phyloP scores from a whole-genome alignment of 2,888 invertebrate genomes.

The Eristalis tenax region DNA sequence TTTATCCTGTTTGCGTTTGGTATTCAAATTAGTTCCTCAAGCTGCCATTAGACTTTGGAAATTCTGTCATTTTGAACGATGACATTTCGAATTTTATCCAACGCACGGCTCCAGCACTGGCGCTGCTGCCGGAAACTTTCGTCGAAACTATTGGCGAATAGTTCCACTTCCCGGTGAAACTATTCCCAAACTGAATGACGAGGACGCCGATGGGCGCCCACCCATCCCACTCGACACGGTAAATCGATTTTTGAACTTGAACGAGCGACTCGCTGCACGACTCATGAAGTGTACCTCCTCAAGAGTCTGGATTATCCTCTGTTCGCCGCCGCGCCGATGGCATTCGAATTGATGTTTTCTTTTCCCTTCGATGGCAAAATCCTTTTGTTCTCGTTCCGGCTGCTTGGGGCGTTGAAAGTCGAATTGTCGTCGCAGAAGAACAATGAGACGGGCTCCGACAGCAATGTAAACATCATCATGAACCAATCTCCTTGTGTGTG shows the following conservation, averaged over 20 bases:
- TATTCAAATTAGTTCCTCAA: conserved; percentile 51
- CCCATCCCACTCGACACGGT: neutral
- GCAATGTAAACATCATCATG: conserved; percentile 27
- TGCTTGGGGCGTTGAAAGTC: conserved; percentile 9
- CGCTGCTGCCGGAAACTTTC: neutral
- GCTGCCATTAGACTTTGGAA: conserved; percentile 37
- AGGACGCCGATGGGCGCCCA: neutral
- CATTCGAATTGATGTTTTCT: conserved; percentile 15
- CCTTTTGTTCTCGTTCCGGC: conserved; percentile 17
- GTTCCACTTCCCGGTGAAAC: conserved; percentile 1
- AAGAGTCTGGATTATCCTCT: neutral
- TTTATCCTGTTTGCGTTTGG: conserved; percentile 10
- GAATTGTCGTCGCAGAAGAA: neutral
- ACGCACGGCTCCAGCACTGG: neutral
- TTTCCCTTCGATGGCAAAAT: neutral
- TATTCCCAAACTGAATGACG: conserved; percentile 7
- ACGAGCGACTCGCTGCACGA: conserved; percentile 3
- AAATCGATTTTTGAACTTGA: conserved; percentile 34
- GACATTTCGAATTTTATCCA: conserved; percentile 19
- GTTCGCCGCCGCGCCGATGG: conserved; percentile 4
- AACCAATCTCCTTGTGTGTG: conserved; percentile 2
- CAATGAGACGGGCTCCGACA: neutral
- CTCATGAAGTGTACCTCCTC: conserved; percentile 12
- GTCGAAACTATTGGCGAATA: conserved; percentile 23
- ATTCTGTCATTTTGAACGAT: conserved; percentile 50